Base-by-base conservation (phyloP, 2,113 vertebrate species). In the Notothenia coriiceps region DNA sequence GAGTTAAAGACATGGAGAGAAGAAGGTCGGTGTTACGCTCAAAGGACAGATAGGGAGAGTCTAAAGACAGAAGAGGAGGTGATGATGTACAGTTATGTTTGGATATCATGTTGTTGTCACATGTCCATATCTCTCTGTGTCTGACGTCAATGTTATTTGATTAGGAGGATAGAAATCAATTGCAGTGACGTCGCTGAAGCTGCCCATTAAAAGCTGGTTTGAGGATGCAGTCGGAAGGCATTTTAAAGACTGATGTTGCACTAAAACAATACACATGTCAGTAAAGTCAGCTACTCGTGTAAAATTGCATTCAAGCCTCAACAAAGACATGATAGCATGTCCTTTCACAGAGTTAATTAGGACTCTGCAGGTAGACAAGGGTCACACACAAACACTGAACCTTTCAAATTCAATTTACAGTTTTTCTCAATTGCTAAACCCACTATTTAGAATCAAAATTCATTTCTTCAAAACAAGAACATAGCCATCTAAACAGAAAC, bases 1-100 rank as follows among this genome's bases (percentile, higher is more conserved):
- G 85, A 79, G 85, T 75, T 83, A 86, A 49, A 86, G 76, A 66
- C 68, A 77, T 11, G 14, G 47, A 72, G 60, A 63, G 74, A 79
- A 54, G 43, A 83, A 69, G 76, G 79, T 79, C 1, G 0, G 56
- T 74, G 69, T 80, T 82, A 77, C 3, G 5, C 46, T 60, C 25
- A 59, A 50, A 74, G 74, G 51, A 66, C 40, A 57, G 73, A 50
- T n/a, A 44, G 18, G 51, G 11, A 51, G 14, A 22, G 14, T 54
- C 0, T 12, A 10, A 44, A 57, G 47, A 64, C 29, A 56, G 63
- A 59, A 44, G 61, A 71, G 13, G 46, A 68, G 51, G 10, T 56
- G 22, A 6, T 46, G 66, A 18, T 64, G 22, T 44, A 3, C 43
- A 54, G 29, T 66, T 66, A 64, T 74, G 57, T 68, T 50, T 44